Evolutionary conservation across 2,888 invertebrate genomes (phyloP).

Genomic region (Megalurothrips usitatus): DNA sequence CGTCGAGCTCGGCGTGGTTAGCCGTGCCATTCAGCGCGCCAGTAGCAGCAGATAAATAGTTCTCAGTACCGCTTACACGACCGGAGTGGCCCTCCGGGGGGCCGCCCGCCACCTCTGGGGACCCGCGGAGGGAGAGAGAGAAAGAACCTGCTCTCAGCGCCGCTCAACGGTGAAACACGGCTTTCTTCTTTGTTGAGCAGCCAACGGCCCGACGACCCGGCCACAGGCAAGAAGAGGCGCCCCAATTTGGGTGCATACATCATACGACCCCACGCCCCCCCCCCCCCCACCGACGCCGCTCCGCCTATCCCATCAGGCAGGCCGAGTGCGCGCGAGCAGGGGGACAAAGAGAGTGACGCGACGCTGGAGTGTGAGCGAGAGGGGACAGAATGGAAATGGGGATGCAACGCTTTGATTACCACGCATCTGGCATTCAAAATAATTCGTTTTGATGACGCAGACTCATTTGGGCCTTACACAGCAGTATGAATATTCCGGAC

Average conservation of each 20-base stretch:
- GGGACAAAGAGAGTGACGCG: not conserved
- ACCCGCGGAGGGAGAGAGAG: too few relatives aligned
- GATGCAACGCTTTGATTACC: conserved; percentile 17
- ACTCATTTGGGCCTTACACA: conserved; percentile 8
- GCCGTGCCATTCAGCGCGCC: too few relatives aligned
- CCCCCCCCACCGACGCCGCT: not conserved
- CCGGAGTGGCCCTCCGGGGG: too few relatives aligned
- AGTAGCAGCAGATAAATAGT: too few relatives aligned
- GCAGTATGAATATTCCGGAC: conserved; percentile 12
- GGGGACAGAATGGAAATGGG: not conserved
- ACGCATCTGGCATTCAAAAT: conserved; percentile 12
- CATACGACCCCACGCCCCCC: not conserved
- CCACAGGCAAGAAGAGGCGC: not conserved
- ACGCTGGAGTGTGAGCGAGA: not conserved
- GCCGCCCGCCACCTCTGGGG: too few relatives aligned
- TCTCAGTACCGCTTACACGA: too few relatives aligned
- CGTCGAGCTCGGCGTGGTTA: too few relatives aligned
- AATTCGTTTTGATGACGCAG: conserved; percentile 3
- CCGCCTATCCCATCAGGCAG: not conserved
- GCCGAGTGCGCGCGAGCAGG: not conserved
- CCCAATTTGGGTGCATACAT: conserved; percentile 8
- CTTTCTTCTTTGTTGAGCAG: not conserved
- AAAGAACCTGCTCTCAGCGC: too few relatives aligned
- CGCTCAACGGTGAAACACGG: too few relatives aligned
- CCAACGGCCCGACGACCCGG: not conserved